Evolutionary conservation across 2,888 invertebrate species (phyloP).

Genomic region (Pyrochroa serraticornis): DNA sequence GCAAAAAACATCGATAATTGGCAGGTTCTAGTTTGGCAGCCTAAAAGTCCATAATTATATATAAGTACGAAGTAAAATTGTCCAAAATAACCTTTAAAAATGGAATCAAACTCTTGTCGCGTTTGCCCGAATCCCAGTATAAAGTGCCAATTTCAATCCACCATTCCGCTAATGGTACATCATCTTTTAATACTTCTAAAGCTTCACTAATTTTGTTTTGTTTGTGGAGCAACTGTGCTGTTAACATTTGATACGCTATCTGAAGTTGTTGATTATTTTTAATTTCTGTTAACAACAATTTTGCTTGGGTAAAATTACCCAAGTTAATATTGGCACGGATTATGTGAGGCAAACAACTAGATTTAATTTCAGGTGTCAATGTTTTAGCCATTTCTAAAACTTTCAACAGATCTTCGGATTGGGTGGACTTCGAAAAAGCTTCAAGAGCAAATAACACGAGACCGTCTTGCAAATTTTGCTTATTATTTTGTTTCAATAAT

Average conservation of each 20-base stretch:
- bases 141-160: conserved; percentile 67
- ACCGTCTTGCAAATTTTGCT: conserved; percentile 42
- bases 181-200: conserved; percentile 58
- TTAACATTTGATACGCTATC: conserved; percentile 55
- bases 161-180: conserved; percentile 59
- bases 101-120: conserved; percentile 66
- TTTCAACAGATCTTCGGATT: conserved; percentile 59
- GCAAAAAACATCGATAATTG: conserved; percentile 74
- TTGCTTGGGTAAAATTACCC: conserved; percentile 52
- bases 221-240: conserved; percentile 61
- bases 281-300: conserved; percentile 51
- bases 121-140: conserved; percentile 65
- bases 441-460: conserved; percentile 53
- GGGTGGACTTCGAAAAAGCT: conserved; percentile 55
- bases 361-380: conserved; percentile 46
- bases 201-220: conserved; percentile 63
- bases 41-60: conserved; percentile 44
- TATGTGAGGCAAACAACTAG: conserved; percentile 38
- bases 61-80: neutral
- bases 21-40: conserved; percentile 76
- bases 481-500: conserved; percentile 47
- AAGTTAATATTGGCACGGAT: conserved; percentile 55
- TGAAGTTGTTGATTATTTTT: conserved; percentile 42
- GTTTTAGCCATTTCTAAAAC: conserved; percentile 52
- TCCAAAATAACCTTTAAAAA: conserved; percentile 63